Evolutionary conservation across 2,888 invertebrate genomes (phyloP).

Genomic region (Deilephila porcellus): DNA sequence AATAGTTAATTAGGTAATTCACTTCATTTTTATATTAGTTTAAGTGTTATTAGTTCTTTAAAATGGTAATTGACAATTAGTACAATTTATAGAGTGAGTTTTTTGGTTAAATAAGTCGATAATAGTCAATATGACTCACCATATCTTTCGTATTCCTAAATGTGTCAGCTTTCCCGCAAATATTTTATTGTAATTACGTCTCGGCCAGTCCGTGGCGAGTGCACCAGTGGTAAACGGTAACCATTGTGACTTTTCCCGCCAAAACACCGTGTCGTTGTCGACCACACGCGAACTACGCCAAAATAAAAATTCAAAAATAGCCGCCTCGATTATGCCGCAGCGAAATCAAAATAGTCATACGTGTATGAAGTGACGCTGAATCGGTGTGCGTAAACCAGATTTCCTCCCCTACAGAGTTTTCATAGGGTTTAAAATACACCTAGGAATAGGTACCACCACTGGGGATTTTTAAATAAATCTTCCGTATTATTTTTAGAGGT

Average conservation of each 20-base stretch:
- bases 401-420: constrained; percentile 76
- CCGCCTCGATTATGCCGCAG: constrained; percentile 67
- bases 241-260: constrained; percentile 79
- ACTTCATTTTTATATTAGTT: neutral
- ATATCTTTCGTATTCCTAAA: neutral
- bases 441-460: constrained; percentile 15
- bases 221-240: constrained; percentile 62
- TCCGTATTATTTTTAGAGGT: neutral
- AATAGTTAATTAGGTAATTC: neutral
- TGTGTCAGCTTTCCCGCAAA: neutral
- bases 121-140: constrained; percentile 28
- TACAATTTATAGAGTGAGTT: too few species aligned
- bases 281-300: constrained; percentile 84
- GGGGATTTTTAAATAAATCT: neutral
- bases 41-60: too few species aligned
- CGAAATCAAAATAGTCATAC: constrained; percentile 78
- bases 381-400: constrained; percentile 52
- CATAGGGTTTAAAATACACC: constrained; percentile 35
- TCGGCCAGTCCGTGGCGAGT: constrained; percentile 46
- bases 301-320: constrained; percentile 83
- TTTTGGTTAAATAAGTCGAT: neutral
- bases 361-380: constrained; percentile 46
- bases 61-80: too few species aligned
- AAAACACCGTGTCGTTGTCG: constrained; percentile 68
- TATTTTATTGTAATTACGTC: constrained; percentile 17